A percentile compares a stretch with the other conserved stretches of the same genome.
Conservation (phyloP, 2,888 invertebrate genomes). For the Chrysolina americana region DNA sequence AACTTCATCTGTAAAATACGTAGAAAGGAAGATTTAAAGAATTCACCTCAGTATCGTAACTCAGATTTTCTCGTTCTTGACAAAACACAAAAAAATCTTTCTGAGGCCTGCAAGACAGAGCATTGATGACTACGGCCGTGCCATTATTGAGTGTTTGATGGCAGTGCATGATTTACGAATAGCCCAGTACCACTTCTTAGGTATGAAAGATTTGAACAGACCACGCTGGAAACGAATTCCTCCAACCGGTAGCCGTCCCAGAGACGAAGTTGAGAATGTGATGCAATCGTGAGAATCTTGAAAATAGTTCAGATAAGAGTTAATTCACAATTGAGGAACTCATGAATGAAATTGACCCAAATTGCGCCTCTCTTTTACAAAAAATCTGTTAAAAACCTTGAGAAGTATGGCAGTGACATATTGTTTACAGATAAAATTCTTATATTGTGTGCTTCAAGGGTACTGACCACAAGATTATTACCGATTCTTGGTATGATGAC, state of each 20-base stretch:
- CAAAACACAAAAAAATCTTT: too few relatives aligned
- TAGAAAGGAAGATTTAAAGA: too few relatives aligned
- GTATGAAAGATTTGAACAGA: conserved; percentile 5
- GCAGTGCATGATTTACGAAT: too few relatives aligned
- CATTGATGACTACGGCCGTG: too few relatives aligned
- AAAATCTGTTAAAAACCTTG: conserved; percentile 24
- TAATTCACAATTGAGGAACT: conserved; percentile 7
- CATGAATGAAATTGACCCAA: not conserved
- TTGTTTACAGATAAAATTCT: not conserved
- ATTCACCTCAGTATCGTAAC: too few relatives aligned
- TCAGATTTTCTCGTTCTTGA: too few relatives aligned
- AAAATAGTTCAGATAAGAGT: conserved; percentile 4
- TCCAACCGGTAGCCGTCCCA: conserved; percentile 22
- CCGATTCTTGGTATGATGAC: conserved; percentile 13
- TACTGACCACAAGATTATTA: conserved; percentile 13
- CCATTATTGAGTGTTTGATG: too few relatives aligned
- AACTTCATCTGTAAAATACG: too few relatives aligned
- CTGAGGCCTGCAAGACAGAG: too few relatives aligned
- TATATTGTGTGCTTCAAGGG: conserved; percentile 9
- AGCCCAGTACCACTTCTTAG: too few relatives aligned
- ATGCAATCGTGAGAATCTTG: conserved; percentile 30
- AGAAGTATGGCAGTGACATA: conserved; percentile 21
- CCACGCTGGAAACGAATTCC: not conserved
- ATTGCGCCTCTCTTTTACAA: conserved; percentile 11
- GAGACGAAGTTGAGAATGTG: conserved; percentile 18